phyloP scores from a whole-genome alignment of 2,113 vertebrate genomes.

The Hippocampus abdominalis region DNA sequence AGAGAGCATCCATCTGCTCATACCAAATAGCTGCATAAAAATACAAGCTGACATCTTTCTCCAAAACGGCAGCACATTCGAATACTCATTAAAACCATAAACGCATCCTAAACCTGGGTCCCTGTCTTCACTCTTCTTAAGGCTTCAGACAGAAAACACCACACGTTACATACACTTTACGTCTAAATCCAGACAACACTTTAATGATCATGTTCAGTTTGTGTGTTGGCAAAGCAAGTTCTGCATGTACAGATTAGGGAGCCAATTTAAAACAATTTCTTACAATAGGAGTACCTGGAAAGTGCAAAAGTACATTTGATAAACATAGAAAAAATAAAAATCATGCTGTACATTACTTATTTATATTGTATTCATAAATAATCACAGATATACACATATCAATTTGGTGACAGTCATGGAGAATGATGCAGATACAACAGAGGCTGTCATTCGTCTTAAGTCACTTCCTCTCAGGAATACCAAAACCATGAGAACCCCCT shows the following conservation, averaged over 20 bases:
- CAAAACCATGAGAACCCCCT: slow-evolving; percentile 5
- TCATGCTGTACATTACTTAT: slow-evolving; percentile 91
- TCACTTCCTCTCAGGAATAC: neutral
- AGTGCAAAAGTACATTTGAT: slow-evolving; percentile 87
- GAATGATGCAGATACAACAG: slow-evolving; percentile 55
- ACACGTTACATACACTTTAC: neutral
- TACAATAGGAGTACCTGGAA: slow-evolving; percentile 88
- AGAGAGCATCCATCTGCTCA: slow-evolving; percentile 66
- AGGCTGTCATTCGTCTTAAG: neutral
- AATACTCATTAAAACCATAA: neutral
- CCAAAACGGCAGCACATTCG: neutral
- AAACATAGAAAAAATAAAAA: slow-evolving; percentile 74
- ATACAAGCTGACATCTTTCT: neutral
- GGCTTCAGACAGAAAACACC: neutral
- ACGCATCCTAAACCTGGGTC: neutral
- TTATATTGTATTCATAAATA: slow-evolving; percentile 79
- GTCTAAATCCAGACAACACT: slow-evolving; percentile 67
- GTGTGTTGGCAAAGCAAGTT: slow-evolving; percentile 87
- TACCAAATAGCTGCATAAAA: slow-evolving; percentile 34
- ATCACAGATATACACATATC: slow-evolving; percentile 87
- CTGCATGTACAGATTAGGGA: slow-evolving; percentile 79
- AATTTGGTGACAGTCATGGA: slow-evolving; percentile 69
- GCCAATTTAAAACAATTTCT: slow-evolving; percentile 81
- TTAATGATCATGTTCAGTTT: slow-evolving; percentile 76
- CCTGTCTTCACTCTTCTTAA: neutral